These are phyloP conservation scores for Drosophila sturtevanti DNA, from an alignment of 1,140 invertebrate genomes.

Conservation along the genomic window DNA sequence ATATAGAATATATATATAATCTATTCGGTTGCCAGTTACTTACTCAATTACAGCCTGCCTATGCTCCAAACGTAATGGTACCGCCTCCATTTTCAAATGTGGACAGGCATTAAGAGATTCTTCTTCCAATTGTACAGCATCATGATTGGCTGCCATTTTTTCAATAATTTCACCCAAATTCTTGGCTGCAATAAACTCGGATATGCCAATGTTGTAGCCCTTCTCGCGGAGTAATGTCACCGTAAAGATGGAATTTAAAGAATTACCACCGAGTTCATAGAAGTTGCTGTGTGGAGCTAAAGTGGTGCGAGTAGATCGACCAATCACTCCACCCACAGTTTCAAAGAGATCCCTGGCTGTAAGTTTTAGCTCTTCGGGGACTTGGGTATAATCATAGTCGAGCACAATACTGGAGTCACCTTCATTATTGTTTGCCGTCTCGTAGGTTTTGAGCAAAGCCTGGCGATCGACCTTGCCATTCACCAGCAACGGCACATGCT, in stretches of 20 bases:
- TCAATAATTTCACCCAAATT: slow-evolving; percentile 87
- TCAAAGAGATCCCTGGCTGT: slow-evolving; percentile 88
- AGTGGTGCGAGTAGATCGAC: slow-evolving; percentile 84
- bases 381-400: slow-evolving; percentile 86
- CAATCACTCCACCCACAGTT: slow-evolving; percentile 88
- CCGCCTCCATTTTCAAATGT: slow-evolving; percentile 83
- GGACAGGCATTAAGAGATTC: slow-evolving; percentile 64
- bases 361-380: slow-evolving; percentile 85
- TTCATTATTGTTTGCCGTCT: slow-evolving; percentile 86
- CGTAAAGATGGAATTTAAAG: slow-evolving; percentile 92
- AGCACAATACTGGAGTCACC: slow-evolving; percentile 75
- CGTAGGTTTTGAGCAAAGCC: slow-evolving; percentile 88
- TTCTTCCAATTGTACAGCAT: slow-evolving; percentile 61
- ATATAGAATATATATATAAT: accelerated
- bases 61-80: slow-evolving; percentile 86
- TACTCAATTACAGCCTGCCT: slow-evolving; percentile 86
- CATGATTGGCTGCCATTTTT: slow-evolving; percentile 82
- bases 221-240: slow-evolving; percentile 90
- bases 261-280: slow-evolving; percentile 93
- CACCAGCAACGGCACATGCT: slow-evolving; percentile 89
- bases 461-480: slow-evolving; percentile 95
- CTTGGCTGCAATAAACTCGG: slow-evolving; percentile 90
- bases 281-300: slow-evolving; percentile 88
- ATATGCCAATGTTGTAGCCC: slow-evolving; percentile 90
- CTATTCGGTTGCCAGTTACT: slow-evolving; percentile 37